Evolutionary conservation across 2,888 invertebrate species (phyloP).

Genomic region (Pterobdella sp.): DNA sequence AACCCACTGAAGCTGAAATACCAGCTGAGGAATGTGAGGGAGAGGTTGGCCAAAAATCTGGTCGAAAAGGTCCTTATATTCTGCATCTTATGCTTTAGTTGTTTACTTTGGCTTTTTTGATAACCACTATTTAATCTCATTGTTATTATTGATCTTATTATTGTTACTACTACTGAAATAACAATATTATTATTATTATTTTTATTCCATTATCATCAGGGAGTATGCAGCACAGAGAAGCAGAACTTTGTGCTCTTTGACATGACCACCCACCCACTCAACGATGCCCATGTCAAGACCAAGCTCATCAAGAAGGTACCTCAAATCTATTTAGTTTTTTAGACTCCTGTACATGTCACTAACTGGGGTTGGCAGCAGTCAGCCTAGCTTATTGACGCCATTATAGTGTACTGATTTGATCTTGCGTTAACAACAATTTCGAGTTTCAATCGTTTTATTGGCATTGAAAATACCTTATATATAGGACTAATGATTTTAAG

Average conservation of each 20-base stretch:
- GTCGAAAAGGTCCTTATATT: slow-evolving; percentile 69
- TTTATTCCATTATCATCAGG: slow-evolving; percentile 51
- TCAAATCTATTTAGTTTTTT: not conserved
- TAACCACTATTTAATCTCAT: not conserved
- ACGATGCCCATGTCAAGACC: slow-evolving; percentile 86
- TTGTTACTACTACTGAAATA: not conserved
- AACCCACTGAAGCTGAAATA: slow-evolving; percentile 95
- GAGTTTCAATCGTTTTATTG: too few relatives aligned
- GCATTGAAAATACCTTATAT: too few relatives aligned
- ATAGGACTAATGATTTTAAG: too few relatives aligned
- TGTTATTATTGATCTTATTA: not conserved
- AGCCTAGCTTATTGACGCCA: too few relatives aligned
- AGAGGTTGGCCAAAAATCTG: slow-evolving; percentile 94
- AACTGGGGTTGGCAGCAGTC: too few relatives aligned
- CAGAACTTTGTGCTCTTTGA: slow-evolving; percentile 98
- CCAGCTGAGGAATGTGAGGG: slow-evolving; percentile 95
- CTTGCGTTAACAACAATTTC: too few relatives aligned
- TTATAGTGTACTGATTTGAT: too few relatives aligned
- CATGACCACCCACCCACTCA: slow-evolving; percentile 99
- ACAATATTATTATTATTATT: slow-evolving; percentile 2
- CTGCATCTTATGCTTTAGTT: not conserved
- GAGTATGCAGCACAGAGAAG: slow-evolving; percentile 95
- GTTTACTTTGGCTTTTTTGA: not conserved
- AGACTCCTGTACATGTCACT: not conserved
- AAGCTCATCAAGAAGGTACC: slow-evolving; percentile 72